phyloP scores from a whole-genome alignment of 2,888 invertebrate species.

The Drymonia ruficornis region DNA sequence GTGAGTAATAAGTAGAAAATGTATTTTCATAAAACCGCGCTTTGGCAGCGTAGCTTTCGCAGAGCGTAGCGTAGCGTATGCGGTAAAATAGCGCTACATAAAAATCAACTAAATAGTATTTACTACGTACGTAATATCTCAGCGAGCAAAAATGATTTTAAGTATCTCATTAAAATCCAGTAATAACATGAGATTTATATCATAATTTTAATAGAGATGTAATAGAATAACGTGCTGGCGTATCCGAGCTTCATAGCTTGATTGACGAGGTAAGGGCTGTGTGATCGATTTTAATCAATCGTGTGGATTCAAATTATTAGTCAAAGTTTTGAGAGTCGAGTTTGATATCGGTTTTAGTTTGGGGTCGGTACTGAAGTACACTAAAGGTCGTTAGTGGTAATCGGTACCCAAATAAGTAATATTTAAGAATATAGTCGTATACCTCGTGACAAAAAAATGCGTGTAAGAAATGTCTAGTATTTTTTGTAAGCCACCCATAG shows the following conservation, averaged over 20 bases:
- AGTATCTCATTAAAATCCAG: not conserved
- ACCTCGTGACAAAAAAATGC: no score
- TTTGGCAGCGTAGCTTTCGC: not conserved
- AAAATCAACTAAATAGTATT: conserved; percentile 3
- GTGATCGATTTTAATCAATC: not conserved
- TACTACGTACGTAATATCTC: not conserved
- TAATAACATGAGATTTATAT: not conserved
- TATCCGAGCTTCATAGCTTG: not conserved
- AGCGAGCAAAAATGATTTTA: not conserved
- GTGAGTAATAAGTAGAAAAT: not conserved
- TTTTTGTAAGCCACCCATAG: no score
- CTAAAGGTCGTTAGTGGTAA: not conserved
- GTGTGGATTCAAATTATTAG: not conserved
- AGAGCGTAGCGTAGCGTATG: not conserved
- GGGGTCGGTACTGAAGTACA: not conserved
- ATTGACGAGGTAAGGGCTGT: not conserved
- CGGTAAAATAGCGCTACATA: not conserved
- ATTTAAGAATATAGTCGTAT: no score
- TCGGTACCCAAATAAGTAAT: not conserved
- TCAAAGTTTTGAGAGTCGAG: not conserved
- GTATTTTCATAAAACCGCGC: not conserved
- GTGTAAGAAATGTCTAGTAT: no score
- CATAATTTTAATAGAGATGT: no score
- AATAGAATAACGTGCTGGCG: no score
- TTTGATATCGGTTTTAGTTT: not conserved